These are phyloP conservation scores for Phasianus colchicus DNA, from an alignment of 2,113 vertebrate species.

Conservation along the genomic window DNA sequence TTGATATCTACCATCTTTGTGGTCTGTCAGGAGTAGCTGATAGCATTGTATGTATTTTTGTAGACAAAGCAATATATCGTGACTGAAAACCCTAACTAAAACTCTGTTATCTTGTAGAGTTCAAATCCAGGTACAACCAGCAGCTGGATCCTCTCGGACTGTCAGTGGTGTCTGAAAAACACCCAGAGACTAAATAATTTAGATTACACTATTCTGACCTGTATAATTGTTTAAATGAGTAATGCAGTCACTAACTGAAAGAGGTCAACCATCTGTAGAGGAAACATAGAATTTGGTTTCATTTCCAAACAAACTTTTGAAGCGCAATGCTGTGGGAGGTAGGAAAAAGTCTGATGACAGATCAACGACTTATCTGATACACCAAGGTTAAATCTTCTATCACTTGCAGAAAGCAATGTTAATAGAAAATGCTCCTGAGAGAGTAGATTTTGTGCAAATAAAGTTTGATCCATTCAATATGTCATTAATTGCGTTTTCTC, in stretches of 20 bases:
- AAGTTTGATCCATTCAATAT: slow-evolving; percentile 64
- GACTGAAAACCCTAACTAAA: slow-evolving; percentile 62
- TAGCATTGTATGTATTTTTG: background rate
- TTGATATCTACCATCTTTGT: background rate
- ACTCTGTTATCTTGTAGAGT: slow-evolving; percentile 76
- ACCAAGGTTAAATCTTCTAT: slow-evolving; percentile 78
- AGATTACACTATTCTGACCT: slow-evolving; percentile 85
- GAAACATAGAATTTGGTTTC: slow-evolving; percentile 86
- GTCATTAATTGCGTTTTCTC: slow-evolving; percentile 58
- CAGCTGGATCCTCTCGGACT: slow-evolving; percentile 82
- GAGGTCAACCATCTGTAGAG: slow-evolving; percentile 88
- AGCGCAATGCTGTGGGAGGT: slow-evolving; percentile 81
- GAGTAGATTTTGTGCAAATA: slow-evolving; percentile 62
- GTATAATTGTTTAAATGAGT: slow-evolving; percentile 87
- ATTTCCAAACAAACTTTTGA: slow-evolving; percentile 87
- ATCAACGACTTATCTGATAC: slow-evolving; percentile 77
- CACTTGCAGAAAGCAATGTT: slow-evolving; percentile 69
- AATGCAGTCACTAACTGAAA: slow-evolving; percentile 85
- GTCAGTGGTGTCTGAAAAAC: slow-evolving; percentile 86
- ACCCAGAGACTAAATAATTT: slow-evolving; percentile 88
- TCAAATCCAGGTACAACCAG: slow-evolving; percentile 84
- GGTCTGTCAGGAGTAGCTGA: background rate
- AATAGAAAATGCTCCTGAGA: slow-evolving; percentile 70
- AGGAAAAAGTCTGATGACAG: slow-evolving; percentile 80
- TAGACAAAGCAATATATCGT: background rate